phyloP scores from a whole-genome alignment of 2,888 invertebrate species.

The Xestia c-nigrum region DNA sequence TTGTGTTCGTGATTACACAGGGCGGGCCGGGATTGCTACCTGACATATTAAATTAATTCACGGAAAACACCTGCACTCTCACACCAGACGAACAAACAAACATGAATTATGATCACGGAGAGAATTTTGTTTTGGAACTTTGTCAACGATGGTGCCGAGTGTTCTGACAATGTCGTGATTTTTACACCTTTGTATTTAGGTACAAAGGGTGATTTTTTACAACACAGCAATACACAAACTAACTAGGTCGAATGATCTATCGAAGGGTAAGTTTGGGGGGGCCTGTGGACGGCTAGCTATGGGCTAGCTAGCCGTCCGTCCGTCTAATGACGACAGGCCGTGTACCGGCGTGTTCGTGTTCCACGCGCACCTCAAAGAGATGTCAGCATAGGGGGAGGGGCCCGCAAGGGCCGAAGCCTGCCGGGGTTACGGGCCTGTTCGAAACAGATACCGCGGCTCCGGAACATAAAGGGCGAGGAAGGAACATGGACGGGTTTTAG shows the following conservation, averaged over 20 bases:
- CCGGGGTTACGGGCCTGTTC: too few relatives aligned
- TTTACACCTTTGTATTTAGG: slow-evolving; percentile 24
- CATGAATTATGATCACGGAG: slow-evolving; percentile 49
- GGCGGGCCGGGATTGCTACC: slow-evolving; percentile 50
- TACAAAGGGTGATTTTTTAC: neutral
- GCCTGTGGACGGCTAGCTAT: too few relatives aligned
- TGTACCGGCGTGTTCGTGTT: too few relatives aligned
- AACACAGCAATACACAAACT: too few relatives aligned
- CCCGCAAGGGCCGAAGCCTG: too few relatives aligned
- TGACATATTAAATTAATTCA: slow-evolving; percentile 73
- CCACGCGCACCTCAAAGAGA: too few relatives aligned
- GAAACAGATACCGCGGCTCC: too few relatives aligned
- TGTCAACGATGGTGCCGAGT: slow-evolving; percentile 19
- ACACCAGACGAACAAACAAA: slow-evolving; percentile 62
- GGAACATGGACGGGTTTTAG: too few relatives aligned
- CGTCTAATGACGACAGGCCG: too few relatives aligned
- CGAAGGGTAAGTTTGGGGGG: neutral
- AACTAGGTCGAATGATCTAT: neutral
- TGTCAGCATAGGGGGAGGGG: too few relatives aligned
- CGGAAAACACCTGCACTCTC: slow-evolving; percentile 70
- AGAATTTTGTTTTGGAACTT: slow-evolving; percentile 37
- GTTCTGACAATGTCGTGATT: slow-evolving; percentile 3
- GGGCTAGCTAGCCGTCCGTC: too few relatives aligned
- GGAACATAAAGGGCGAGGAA: too few relatives aligned
- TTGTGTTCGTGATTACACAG: slow-evolving; percentile 65